Evolutionary conservation across 2,888 invertebrate genomes (phyloP), one percentile per base, ranked within the genome.

Genomic region (Dendrolimus pini): DNA sequence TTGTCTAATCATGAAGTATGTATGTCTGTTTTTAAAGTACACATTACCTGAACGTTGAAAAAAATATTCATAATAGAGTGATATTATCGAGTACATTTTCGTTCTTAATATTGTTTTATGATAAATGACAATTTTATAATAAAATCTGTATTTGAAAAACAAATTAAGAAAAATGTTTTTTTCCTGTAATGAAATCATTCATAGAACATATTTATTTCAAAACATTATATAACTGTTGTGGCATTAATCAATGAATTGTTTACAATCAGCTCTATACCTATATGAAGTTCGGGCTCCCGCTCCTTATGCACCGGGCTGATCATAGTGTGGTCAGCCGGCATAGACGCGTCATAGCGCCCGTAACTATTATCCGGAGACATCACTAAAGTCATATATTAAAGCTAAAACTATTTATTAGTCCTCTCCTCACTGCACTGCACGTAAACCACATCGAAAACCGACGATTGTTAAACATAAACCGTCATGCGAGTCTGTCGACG

Each of bases 261-360:
- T 47, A 47, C 47, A 47, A 47, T 10, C 47, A 47, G 47, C 12
- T 10, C 9, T 47, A 30, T 30, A 95, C 95, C 95, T 93, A 95
- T 93, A 82, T 94, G 94, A 61, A 95, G 90, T 69, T 94, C 94
- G 52, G 95, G 94, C 78, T 95, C 95, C 61, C 94, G 82, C 64
- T 89, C 89, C 77, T 84, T 83, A 64, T 83, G 86, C 67, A 74
- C 78, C 65, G 87, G 78, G 69, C 80, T 82, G 74, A 92, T 86
- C 69, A 88, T 74, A 66, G 70, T 80, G 67, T 81, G 87, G 63
- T 93, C 92, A 62, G 90, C 86, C 60, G 93, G 92, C 69, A 92
- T 79, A 68, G 93, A 92, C 81, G 84, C 83, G 76, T 89, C 90
- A 74, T 88, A 90, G 80, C 91, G 85, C 78, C 90, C 92, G 75